Evolutionary conservation across 2,113 vertebrate genomes (phyloP).

Genomic region (Chloropsis cyanopogon): DNA sequence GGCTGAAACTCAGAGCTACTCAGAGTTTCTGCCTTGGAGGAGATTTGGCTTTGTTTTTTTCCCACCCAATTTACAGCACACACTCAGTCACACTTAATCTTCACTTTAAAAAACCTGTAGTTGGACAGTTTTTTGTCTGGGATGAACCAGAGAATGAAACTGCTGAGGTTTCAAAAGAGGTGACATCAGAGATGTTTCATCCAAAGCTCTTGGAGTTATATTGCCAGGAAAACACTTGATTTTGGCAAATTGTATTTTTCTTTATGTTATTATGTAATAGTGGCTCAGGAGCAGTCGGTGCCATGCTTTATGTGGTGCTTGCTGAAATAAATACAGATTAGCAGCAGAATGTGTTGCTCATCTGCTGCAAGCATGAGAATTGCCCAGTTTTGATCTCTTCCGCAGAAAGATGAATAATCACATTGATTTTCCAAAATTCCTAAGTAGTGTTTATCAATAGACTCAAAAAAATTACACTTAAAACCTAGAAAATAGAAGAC

Average conservation of each 20-base stretch:
- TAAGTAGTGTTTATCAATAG: not conserved
- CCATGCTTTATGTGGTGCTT: not conserved
- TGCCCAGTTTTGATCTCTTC: not conserved
- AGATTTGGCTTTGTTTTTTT: not conserved
- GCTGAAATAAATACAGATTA: not conserved
- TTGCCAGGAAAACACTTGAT: not conserved
- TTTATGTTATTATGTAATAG: not conserved
- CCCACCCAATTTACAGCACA: accelerated
- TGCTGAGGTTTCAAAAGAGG: not conserved
- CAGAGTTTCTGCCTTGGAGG: not conserved
- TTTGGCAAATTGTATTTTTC: not conserved
- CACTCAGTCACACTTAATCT: not conserved
- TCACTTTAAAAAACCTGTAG: not conserved
- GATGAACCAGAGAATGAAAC: not conserved
- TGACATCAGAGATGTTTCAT: not conserved
- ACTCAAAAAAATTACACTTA: not conserved
- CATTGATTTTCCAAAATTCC: not conserved
- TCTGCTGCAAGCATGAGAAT: not conserved
- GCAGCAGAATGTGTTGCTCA: not conserved
- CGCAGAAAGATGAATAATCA: not conserved
- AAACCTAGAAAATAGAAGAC: not conserved
- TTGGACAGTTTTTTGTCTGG: not conserved
- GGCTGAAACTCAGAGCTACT: not conserved
- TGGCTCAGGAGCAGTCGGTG: accelerated
- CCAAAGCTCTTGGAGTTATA: not conserved